Evolutionary conservation across 1,140 invertebrate genomes (phyloP).

Genomic region (Panonychus citri): DNA sequence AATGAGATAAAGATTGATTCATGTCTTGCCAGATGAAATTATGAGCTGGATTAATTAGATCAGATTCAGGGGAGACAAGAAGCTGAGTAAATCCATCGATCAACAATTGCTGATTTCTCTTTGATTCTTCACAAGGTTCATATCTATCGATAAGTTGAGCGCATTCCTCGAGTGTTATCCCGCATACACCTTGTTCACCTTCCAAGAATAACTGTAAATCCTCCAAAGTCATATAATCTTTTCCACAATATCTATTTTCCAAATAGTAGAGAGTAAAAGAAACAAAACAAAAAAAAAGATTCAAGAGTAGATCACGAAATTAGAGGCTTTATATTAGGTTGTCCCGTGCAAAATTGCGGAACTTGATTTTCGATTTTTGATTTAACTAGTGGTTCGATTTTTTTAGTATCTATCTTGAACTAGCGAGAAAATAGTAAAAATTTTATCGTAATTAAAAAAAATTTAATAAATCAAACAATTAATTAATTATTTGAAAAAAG

Average conservation of each 20-base stretch:
- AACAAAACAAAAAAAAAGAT: conserved; percentile 7
- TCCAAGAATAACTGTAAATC: conserved; percentile 37
- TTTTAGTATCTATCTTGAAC: too few relatives aligned
- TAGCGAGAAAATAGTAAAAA: too few relatives aligned
- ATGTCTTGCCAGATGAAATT: conserved; percentile 26
- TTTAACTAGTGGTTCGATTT: too few relatives aligned
- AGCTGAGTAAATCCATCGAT: conserved; percentile 38
- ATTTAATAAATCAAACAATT: too few relatives aligned
- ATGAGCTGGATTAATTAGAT: conserved; percentile 31
- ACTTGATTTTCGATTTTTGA: too few relatives aligned
- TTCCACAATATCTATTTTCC: conserved; percentile 32
- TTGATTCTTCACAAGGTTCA: conserved; percentile 34
- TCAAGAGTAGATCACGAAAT: too few relatives aligned
- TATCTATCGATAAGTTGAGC: conserved; percentile 30
- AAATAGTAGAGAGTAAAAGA: not conserved
- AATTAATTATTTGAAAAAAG: too few relatives aligned
- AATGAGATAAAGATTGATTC: conserved; percentile 28
- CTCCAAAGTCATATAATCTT: conserved; percentile 35
- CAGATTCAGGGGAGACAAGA: conserved; percentile 32
- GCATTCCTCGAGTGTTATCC: conserved; percentile 29
- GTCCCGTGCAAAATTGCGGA: too few relatives aligned
- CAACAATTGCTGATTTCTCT: conserved; percentile 28
- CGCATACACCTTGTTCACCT: conserved; percentile 36
- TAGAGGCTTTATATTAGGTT: too few relatives aligned
- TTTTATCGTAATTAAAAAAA: too few relatives aligned